These are phyloP conservation scores for Parasteatoda lunata DNA, from an alignment of 2,888 invertebrate species.

Conservation along the genomic window DNA sequence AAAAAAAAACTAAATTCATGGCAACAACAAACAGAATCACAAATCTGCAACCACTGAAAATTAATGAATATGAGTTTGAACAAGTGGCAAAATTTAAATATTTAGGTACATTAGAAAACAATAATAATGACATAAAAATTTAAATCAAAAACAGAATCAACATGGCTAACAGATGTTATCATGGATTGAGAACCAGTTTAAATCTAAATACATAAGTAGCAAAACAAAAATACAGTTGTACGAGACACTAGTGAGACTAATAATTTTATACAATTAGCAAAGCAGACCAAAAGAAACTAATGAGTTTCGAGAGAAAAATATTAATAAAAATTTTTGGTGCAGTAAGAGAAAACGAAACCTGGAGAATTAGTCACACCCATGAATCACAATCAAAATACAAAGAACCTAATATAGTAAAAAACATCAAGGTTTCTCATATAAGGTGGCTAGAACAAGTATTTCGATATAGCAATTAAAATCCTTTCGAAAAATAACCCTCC, in stretches of 20 bases:
- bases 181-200: not conserved
- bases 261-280: not conserved
- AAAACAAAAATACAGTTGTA: not conserved
- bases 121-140: not conserved
- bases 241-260: not conserved
- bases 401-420: not conserved
- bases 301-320: not conserved
- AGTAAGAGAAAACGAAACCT: not conserved
- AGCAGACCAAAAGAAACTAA: not conserved
- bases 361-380: not conserved
- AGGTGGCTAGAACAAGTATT: not conserved
- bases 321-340: not conserved
- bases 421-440: not conserved
- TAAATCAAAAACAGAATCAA: not conserved
- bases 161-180: not conserved
- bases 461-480: no score
- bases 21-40: not conserved
- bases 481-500: no score
- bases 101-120: not conserved
- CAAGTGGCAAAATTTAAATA: not conserved
- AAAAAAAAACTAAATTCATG: not conserved
- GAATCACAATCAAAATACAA: not conserved
- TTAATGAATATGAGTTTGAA: not conserved
- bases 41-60: not conserved
- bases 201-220: not conserved